Base-by-base conservation (phyloP, 2,113 vertebrate genomes). In the Platichthys flesus region DNA sequence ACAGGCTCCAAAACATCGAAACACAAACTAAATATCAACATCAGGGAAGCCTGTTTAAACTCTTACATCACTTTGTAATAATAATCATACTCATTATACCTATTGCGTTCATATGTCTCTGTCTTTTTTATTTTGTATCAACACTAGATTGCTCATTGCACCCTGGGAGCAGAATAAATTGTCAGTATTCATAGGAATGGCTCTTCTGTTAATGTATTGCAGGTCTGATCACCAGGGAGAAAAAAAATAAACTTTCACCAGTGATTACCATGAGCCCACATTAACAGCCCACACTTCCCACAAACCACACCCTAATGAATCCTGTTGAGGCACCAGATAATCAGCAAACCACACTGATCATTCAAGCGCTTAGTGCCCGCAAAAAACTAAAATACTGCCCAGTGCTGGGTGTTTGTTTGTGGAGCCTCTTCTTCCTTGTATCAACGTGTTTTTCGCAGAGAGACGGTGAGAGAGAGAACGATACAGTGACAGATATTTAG, bases 331-430 rank as follows among this genome's bases (percentile, higher is more conserved):
- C 1, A 0, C 59, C 24, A 63, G 71, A 79, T 35, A 26, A 72
- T 82, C 67, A 70, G 68, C 84, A 79, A 81, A 79, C 58, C 47
- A 10, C 78, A 67, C 9, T 16, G 76, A 71, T 79, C 62, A 45
- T 51, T 76, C 18, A 57, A 76, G 64, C 31, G 2, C 47, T 28
- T 63, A 49, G 56, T 6, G 14, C 47, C n/a, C 74, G 71, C 68
- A 31, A 72, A 79, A 68, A 49, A 54, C 28, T 26, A 7, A 28
- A 40, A 15, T 16, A 20, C 51, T 56, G 51, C 52, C 15, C 35
- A 2, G 51, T 9, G 66, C 31, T 24, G 31, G n/a, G 24, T 16
- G 35, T 31, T 54, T 31, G 23, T 67, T 67, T 54, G 6, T 16
- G 1, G 9, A 65, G 23, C 15, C 23, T 10, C 4, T 61, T 35